Base-by-base conservation (phyloP, 2,113 vertebrate genomes). In the Odontesthes bonariensis region DNA sequence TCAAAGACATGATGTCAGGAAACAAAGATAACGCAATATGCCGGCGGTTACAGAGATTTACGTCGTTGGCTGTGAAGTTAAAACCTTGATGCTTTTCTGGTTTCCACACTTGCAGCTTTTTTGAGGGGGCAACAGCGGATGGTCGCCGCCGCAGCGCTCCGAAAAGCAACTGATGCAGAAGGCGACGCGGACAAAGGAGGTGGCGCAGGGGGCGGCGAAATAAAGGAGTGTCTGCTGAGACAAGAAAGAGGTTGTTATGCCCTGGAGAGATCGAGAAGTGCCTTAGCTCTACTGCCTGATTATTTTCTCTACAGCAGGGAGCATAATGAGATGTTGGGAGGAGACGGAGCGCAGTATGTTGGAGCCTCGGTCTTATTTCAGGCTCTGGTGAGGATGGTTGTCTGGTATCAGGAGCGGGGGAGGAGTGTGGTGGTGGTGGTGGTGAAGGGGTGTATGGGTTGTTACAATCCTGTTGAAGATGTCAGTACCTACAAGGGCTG, bases 311-410 rank as follows among this genome's bases (percentile, higher is more conserved):
- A 79, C 84, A 84, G 84, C 87, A 20, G 78, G 77, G 68, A 84
- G 68, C 84, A 46, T 90, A 86, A 92, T 88, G 85, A 83, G 81
- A 91, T 81, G 77, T 69, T 57, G 85, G 79, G 83, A 81, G 83
- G 62, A 58, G 75, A 69, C 62, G 23, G 67, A 78, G 82, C 23
- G 51, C 69, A 33, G 69, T 38, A 10, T 61, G 82, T 69, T 44
- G 56, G 77, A 81, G 79, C 57, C 51, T 79, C 63, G 22, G 69
- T 75, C 81, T 90, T 79, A 88, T 89, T 92, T 86, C 85, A 81
- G 88, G 84, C 83, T 86, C 82, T 53, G 73, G 46, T 89, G 85
- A 82, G 82, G 79, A 83, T 31, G 88, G 60, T 66, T 77, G 79
- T 88, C 85, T 88, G 69, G 75, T 64, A 75, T 77, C 79, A 77